These are phyloP conservation scores for Bryconaethiops microstoma DNA, from an alignment of 2,797 vertebrate species.

Conservation along the genomic window DNA sequence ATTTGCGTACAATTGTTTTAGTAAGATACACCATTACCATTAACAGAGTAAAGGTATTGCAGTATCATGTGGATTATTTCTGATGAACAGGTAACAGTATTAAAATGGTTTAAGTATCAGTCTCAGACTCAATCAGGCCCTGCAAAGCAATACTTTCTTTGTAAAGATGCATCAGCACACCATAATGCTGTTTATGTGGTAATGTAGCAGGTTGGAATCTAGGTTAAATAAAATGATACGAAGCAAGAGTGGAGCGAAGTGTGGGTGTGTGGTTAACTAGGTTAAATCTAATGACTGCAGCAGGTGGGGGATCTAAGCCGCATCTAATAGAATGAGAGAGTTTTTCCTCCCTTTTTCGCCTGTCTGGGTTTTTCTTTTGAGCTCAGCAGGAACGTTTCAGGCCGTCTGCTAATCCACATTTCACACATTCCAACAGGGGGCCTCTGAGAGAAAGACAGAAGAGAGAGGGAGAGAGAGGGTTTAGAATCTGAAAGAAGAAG, in stretches of 20 bases:
- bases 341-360: slow-evolving; percentile 61
- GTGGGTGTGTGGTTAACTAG: slow-evolving; percentile 30
- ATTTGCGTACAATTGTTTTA: too few relatives aligned
- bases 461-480: slow-evolving; percentile 59
- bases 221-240: slow-evolving; percentile 40
- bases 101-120: neutral
- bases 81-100: neutral
- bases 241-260: slow-evolving; percentile 9
- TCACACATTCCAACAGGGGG: slow-evolving; percentile 73
- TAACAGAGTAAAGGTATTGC: too few relatives aligned
- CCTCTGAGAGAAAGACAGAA: slow-evolving; percentile 38
- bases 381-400: slow-evolving; percentile 70
- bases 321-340: slow-evolving; percentile 50
- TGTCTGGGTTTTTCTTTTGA: slow-evolving; percentile 62
- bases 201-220: neutral
- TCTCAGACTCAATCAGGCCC: neutral
- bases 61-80: too few relatives aligned
- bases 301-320: slow-evolving; percentile 16
- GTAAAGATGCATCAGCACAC: neutral
- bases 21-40: too few relatives aligned
- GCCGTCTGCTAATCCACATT: slow-evolving; percentile 74
- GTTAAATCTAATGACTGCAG: slow-evolving; percentile 29
- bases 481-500: slow-evolving; percentile 35
- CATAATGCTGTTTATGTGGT: neutral
- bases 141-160: neutral